Evolutionary conservation across 92 coral and sea anemone species (phyloP).

Genomic region (Palythoa caribaeorum): DNA sequence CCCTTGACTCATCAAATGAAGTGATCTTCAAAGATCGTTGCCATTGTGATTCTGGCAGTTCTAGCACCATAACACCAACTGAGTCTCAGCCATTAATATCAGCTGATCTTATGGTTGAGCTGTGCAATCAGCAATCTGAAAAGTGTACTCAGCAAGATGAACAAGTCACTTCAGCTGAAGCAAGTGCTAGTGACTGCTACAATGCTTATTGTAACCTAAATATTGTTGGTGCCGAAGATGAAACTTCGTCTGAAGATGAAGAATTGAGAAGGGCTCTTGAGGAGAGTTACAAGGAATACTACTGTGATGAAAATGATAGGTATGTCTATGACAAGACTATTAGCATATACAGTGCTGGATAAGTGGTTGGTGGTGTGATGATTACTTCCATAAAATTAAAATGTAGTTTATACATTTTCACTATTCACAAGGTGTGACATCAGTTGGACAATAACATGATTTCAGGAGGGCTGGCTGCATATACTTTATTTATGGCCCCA

Average conservation of each 20-base stretch:
- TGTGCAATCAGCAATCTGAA: slow-evolving; percentile 4
- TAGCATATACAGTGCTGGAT: not conserved
- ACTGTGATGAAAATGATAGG: not conserved
- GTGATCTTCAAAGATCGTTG: slow-evolving; percentile 8
- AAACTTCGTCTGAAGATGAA: slow-evolving; percentile 9
- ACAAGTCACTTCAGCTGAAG: slow-evolving; percentile 4
- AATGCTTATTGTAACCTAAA: slow-evolving; percentile 5
- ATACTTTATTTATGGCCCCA: not conserved
- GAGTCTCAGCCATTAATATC: slow-evolving; percentile 5
- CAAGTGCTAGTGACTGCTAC: slow-evolving; percentile 8
- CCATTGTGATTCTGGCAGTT: not conserved
- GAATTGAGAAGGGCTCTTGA: slow-evolving; percentile 18
- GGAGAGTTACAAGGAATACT: not conserved
- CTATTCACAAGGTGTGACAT: not conserved
- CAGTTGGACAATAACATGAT: not conserved
- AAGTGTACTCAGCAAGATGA: not conserved
- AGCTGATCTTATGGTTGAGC: not conserved
- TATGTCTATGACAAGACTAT: not conserved
- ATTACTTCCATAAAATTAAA: not conserved
- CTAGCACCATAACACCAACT: not conserved
- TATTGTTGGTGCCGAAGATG: not conserved
- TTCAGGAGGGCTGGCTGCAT: not conserved
- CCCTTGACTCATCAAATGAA: slow-evolving; percentile 29
- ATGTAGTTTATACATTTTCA: not conserved
- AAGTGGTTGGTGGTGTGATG: not conserved